These are phyloP conservation scores for Achroia grisella DNA, from an alignment of 1,140 invertebrate species.

Conservation along the genomic window DNA sequence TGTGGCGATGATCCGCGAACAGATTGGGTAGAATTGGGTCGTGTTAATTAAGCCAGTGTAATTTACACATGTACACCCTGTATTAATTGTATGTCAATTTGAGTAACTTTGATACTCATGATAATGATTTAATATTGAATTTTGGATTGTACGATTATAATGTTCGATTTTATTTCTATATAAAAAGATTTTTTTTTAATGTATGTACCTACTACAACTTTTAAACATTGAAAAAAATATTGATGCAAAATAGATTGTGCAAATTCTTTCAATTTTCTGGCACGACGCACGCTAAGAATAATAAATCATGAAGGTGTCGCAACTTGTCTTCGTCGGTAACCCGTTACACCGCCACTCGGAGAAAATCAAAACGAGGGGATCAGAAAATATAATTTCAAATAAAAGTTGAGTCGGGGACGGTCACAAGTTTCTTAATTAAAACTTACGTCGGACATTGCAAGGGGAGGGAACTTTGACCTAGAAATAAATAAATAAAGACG, in stretches of 20 bases:
- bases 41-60: constrained; percentile 51
- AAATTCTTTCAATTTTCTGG: constrained; percentile 37
- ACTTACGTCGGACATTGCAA: constrained; percentile 61
- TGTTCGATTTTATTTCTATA: too few species aligned
- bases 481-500: constrained; percentile 67
- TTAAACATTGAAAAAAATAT: too few species aligned
- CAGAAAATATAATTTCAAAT: constrained; percentile 71
- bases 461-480: constrained; percentile 61
- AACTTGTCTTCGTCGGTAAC: constrained; percentile 41
- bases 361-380: constrained; percentile 58
- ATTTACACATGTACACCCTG: constrained; percentile 7
- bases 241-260: constrained; percentile 11
- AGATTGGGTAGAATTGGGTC: constrained; percentile 37
- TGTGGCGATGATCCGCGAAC: constrained; percentile 47
- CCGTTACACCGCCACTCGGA: constrained; percentile 40
- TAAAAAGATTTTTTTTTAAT: not conserved
- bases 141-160: too few species aligned
- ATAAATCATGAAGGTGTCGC: constrained; percentile 51
- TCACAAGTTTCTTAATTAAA: constrained; percentile 73
- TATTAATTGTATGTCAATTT: too few species aligned
- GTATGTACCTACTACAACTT: too few species aligned
- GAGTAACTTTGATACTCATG: too few species aligned
- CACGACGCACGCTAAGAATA: constrained; percentile 22
- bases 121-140: too few species aligned
- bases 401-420: constrained; percentile 61